A percentile compares a stretch with the other conserved stretches of the same genome.
Evolutionary conservation across 1,140 invertebrate genomes (phyloP).

Genomic region (Drosophila fuyamai): DNA sequence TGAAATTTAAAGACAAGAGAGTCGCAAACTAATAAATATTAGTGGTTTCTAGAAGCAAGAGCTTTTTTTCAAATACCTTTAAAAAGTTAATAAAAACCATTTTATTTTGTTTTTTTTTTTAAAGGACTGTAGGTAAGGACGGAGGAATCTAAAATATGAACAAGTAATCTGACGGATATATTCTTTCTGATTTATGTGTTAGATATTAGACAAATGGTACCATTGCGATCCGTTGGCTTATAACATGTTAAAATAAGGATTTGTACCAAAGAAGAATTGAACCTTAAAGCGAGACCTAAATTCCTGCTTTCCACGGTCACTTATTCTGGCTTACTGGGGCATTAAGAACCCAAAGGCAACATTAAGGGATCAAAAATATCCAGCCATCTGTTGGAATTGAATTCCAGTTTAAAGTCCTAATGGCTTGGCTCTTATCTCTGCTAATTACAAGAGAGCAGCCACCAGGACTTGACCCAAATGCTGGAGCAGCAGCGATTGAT

Average conservation of each 20-base stretch:
- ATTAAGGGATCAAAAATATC: constrained; percentile 44
- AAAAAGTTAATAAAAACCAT: no score
- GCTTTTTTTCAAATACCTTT: no score
- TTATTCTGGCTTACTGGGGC: constrained; percentile 35
- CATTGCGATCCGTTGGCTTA: not conserved
- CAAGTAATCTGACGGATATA: no score
- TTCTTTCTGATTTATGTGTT: no score
- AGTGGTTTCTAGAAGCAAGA: no score
- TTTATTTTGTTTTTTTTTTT: no score
- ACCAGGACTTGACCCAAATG: constrained; percentile 53
- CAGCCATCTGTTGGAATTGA: constrained; percentile 38
- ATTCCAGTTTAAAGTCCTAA: constrained; percentile 34
- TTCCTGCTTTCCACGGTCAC: constrained; percentile 20
- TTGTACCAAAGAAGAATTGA: not conserved
- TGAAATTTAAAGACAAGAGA: not conserved
- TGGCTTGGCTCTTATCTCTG: constrained; percentile 43
- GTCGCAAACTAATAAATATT: no score
- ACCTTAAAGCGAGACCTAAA: constrained; percentile 18
- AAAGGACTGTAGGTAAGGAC: no score
- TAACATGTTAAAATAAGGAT: not conserved
- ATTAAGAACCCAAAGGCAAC: constrained; percentile 13
- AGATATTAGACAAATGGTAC: no score
- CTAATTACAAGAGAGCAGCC: constrained; percentile 57
- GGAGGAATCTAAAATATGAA: no score
- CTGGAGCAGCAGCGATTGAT: constrained; percentile 59